phyloP scores from a whole-genome alignment of 1,140 invertebrate species.

The Branchinecta lynchi region DNA sequence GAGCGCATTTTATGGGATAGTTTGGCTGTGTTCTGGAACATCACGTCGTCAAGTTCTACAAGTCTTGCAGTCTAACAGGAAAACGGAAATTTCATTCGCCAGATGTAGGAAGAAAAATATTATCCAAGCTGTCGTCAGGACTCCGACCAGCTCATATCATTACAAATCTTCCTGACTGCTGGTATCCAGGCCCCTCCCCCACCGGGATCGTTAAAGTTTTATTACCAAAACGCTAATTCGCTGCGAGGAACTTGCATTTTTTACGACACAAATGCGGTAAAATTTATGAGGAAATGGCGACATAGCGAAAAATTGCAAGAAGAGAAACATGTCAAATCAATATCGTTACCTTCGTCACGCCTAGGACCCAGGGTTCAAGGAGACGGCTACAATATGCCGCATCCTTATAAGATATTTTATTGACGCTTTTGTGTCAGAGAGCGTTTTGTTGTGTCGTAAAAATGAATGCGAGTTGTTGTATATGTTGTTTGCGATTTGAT shows the following conservation, averaged over 20 bases:
- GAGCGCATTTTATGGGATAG: no score
- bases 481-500: background rate
- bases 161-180: no score
- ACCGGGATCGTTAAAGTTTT: background rate
- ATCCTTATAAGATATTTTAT: slow-evolving; percentile 1
- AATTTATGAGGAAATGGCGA: slow-evolving; percentile 11
- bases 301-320: slow-evolving; percentile 8
- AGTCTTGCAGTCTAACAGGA: no score
- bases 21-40: no score
- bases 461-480: background rate
- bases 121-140: no score
- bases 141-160: no score
- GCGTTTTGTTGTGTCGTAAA: slow-evolving; percentile 1
- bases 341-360: background rate
- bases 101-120: no score
- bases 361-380: background rate
- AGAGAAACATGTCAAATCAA: slow-evolving; percentile 1
- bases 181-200: background rate
- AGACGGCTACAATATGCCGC: background rate
- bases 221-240: slow-evolving; percentile 7
- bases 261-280: background rate
- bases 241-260: background rate
- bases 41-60: no score
- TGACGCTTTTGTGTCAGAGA: background rate
- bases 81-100: no score